Conservation (phyloP, 2,888 invertebrate species). For the Drosophila stalkeri region DNA sequence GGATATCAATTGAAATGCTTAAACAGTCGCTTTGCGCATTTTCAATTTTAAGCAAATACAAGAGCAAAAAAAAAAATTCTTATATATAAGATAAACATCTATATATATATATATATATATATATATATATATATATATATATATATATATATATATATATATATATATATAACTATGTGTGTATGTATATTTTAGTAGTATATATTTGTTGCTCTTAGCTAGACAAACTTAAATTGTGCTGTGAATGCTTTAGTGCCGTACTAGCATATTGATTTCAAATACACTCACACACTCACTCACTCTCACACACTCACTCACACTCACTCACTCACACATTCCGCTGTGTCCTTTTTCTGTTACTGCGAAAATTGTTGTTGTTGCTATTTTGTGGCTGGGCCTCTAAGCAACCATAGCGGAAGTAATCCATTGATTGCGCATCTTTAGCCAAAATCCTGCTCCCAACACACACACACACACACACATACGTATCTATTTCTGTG, state of each 20-base stretch:
- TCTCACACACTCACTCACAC: constrained; percentile 21
- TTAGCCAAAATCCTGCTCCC: constrained; percentile 31
- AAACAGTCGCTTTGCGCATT: constrained; percentile 73
- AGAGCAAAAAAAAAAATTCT: constrained; percentile 11
- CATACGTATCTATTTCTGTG: neutral
- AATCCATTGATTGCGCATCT: constrained; percentile 71
- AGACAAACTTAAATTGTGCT: constrained; percentile 65
- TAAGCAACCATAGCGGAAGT: constrained; percentile 66
- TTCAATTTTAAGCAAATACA: constrained; percentile 56
- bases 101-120: neutral
- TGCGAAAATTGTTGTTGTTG: constrained; percentile 31
- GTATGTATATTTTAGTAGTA: constrained; percentile 3
- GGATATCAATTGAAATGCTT: constrained; percentile 80
- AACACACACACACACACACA: constrained; percentile 1
- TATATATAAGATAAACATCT: constrained; percentile 2
- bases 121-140: constrained; percentile 3
- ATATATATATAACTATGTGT: neutral
- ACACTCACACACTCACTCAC: constrained; percentile 18
- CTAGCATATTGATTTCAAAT: constrained; percentile 61
- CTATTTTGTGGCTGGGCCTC: constrained; percentile 46
- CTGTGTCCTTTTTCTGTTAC: constrained; percentile 18
- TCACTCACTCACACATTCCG: constrained; percentile 14
- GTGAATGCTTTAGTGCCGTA: constrained; percentile 40
- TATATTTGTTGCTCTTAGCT: constrained; percentile 55
- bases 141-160: constrained; percentile 3